Evolutionary conservation across 2,113 vertebrate species (phyloP).

Genomic region (Oplegnathus fasciatus): DNA sequence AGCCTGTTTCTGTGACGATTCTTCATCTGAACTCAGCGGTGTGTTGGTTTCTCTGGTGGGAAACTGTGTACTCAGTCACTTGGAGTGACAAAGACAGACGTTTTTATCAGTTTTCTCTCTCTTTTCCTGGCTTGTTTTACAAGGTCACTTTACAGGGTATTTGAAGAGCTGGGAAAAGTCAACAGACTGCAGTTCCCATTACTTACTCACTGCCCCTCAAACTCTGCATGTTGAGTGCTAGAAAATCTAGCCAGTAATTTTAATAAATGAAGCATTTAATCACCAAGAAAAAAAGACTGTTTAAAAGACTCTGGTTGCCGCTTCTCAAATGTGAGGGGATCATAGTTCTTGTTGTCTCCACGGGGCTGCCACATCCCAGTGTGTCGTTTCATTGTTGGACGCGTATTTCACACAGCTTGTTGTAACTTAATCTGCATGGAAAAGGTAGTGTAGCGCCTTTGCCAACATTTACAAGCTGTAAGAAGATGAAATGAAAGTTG

Average conservation of each 20-base stretch:
- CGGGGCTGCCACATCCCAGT: too few relatives aligned
- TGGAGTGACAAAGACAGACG: background rate
- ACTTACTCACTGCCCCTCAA: background rate
- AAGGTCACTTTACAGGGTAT: conserved; percentile 64
- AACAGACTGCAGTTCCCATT: conserved; percentile 65
- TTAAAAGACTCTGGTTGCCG: too few relatives aligned
- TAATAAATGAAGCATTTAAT: background rate
- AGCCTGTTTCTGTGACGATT: background rate
- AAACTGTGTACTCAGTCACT: conserved; percentile 26
- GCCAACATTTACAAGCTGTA: background rate
- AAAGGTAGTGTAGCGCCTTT: background rate
- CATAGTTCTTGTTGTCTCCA: too few relatives aligned
- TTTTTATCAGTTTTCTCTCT: conserved; percentile 16
- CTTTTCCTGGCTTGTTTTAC: conserved; percentile 26
- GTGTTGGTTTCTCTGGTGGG: background rate
- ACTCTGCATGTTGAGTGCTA: background rate
- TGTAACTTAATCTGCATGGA: background rate
- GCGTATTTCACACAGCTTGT: background rate
- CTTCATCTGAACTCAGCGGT: background rate
- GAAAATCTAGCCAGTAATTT: background rate
- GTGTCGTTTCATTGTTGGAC: too few relatives aligned
- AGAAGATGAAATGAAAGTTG: background rate
- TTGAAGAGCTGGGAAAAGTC: conserved; percentile 83
- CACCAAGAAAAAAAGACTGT: too few relatives aligned
- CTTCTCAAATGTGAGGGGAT: background rate